These are phyloP conservation scores for Sciaenops ocellatus DNA, from an alignment of 2,797 vertebrate genomes.

Conservation along the genomic window DNA sequence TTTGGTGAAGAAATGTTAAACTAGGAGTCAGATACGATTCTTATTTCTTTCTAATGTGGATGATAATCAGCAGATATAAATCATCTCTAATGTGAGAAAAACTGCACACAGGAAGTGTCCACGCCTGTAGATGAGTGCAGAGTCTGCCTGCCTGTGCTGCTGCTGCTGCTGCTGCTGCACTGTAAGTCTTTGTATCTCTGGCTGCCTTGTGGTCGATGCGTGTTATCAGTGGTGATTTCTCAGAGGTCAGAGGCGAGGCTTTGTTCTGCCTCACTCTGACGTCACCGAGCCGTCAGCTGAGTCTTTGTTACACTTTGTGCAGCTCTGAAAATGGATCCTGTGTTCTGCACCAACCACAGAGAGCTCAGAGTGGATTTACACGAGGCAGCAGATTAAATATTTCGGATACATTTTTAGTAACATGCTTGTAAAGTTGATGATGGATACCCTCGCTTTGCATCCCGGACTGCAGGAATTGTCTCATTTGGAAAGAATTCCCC, in stretches of 20 bases:
- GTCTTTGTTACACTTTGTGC: constrained; percentile 63
- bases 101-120: constrained; percentile 31
- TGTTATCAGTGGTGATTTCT: constrained; percentile 52
- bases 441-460: no score
- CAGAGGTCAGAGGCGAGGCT: constrained; percentile 56
- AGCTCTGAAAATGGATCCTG: constrained; percentile 52
- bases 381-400: background rate
- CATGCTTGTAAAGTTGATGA: background rate
- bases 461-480: no score
- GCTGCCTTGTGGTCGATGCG: constrained; percentile 26
- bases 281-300: constrained; percentile 64
- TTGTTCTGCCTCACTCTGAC: constrained; percentile 65
- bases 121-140: background rate
- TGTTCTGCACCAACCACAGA: constrained; percentile 22
- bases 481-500: no score
- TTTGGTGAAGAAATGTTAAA: background rate
- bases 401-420: background rate
- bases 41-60: no score
- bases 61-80: background rate
- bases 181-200: constrained; percentile 40
- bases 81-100: background rate
- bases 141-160: background rate
- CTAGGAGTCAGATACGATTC: no score
- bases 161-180: constrained; percentile 9
- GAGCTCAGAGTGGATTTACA: constrained; percentile 25